Conservation (phyloP, 2,888 invertebrate species). For the Sialis lutaria region DNA sequence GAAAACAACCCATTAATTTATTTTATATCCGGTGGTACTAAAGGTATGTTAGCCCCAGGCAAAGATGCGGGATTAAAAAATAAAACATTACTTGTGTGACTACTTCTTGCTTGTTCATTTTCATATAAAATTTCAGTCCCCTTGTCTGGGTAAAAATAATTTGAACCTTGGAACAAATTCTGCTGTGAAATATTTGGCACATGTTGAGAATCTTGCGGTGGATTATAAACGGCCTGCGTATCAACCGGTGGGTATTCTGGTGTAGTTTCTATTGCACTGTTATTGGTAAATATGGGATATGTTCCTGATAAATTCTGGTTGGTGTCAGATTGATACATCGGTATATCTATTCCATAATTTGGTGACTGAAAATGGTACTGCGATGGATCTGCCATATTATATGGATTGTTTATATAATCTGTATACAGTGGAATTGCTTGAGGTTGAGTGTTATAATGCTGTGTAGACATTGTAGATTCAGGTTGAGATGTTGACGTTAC, state of each 20-base stretch:
- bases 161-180: conserved; percentile 41
- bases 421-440: conserved; percentile 27
- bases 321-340: conserved; percentile 1
- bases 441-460: conserved; percentile 14
- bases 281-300: neutral
- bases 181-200: conserved; percentile 9
- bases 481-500: conserved; percentile 14
- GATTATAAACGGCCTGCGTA: neutral
- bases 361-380: conserved; percentile 7
- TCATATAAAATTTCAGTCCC: conserved; percentile 45
- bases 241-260: neutral
- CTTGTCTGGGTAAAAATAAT: conserved; percentile 40
- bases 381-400: conserved; percentile 22
- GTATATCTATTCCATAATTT: conserved; percentile 7
- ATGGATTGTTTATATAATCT: conserved; percentile 38
- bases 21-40: conserved; percentile 3
- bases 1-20: no score
- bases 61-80: conserved; percentile 6
- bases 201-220: neutral
- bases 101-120: conserved; percentile 18
- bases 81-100: conserved; percentile 1
- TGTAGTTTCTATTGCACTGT: neutral
- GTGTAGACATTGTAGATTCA: neutral
- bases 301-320: conserved; percentile 1
- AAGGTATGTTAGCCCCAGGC: conserved; percentile 7